Evolutionary conservation across 1,140 invertebrate species (phyloP).

Genomic region (Odontomachus brunneus): DNA sequence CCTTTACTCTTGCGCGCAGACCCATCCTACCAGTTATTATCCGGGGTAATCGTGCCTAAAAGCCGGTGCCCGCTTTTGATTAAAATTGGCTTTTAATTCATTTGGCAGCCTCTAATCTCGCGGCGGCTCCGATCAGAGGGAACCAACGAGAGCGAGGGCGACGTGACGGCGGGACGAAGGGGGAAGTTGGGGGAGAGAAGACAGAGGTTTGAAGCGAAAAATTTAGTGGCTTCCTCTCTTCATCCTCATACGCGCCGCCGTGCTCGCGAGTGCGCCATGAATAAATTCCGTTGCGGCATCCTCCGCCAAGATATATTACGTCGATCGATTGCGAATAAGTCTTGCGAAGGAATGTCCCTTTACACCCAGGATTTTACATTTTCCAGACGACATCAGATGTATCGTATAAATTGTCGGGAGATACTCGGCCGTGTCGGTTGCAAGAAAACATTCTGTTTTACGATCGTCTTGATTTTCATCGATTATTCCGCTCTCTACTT

Average conservation of each 20-base stretch:
- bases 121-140: constrained; percentile 75
- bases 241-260: constrained; percentile 33
- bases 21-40: constrained; percentile 83
- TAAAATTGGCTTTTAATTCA: constrained; percentile 85
- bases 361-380: constrained; percentile 4
- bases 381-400: not conserved
- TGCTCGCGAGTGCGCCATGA: constrained; percentile 59
- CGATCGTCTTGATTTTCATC: too few relatives aligned
- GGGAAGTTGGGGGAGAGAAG: constrained; percentile 60
- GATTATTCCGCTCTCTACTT: not conserved
- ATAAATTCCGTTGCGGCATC: constrained; percentile 63
- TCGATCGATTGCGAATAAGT: constrained; percentile 32
- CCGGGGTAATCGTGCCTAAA: constrained; percentile 84
- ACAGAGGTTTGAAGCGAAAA: constrained; percentile 68
- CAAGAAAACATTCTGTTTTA: too few relatives aligned
- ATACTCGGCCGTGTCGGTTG: not conserved
- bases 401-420: not conserved
- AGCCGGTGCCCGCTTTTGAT: constrained; percentile 84
- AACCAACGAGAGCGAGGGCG: constrained; percentile 52
- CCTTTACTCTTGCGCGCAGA: constrained; percentile 35
- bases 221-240: constrained; percentile 65
- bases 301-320: constrained; percentile 46
- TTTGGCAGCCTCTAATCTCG: constrained; percentile 85
- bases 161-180: constrained; percentile 35
- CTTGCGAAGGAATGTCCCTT: constrained; percentile 17